Percentiles rank a stretch among this genome's conserved stretches.
phyloP scores from a whole-genome alignment of 2,888 invertebrate genomes.

The Epistrophe grossulariae region DNA sequence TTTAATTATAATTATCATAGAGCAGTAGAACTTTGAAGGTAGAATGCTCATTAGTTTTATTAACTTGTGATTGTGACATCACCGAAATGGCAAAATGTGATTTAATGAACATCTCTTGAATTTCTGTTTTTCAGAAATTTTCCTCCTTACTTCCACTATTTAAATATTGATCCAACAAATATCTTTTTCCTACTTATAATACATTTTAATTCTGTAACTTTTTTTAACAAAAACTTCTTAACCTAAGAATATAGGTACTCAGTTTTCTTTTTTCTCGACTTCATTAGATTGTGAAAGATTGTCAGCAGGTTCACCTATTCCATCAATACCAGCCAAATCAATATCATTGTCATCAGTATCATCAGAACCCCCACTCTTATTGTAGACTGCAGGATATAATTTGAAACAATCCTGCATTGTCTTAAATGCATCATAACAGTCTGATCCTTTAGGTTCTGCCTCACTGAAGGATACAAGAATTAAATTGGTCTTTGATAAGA shows the following conservation, averaged over 20 bases:
- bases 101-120: too few species aligned
- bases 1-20: too few species aligned
- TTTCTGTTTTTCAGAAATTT: too few species aligned
- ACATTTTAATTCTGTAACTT: constrained; percentile 45
- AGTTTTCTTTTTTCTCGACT: constrained; percentile 35
- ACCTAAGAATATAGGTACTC: constrained; percentile 1
- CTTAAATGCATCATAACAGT: constrained; percentile 95
- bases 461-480: constrained; percentile 85
- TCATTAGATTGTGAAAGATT: constrained; percentile 41
- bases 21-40: too few species aligned
- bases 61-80: too few species aligned
- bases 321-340: constrained; percentile 78
- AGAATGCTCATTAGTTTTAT: too few species aligned
- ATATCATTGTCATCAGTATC: constrained; percentile 85
- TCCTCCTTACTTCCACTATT: too few species aligned
- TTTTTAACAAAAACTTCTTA: constrained; percentile 37
- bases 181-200: constrained; percentile 37
- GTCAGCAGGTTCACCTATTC: constrained; percentile 65
- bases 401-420: constrained; percentile 96
- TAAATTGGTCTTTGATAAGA: neutral
- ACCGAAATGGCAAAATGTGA: too few species aligned
- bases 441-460: constrained; percentile 95
- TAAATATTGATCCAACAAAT: neutral
- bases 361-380: constrained; percentile 87
- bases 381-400: constrained; percentile 93